Evolutionary conservation across 2,888 invertebrate species (phyloP).

Genomic region (Entomobrya proxima): DNA sequence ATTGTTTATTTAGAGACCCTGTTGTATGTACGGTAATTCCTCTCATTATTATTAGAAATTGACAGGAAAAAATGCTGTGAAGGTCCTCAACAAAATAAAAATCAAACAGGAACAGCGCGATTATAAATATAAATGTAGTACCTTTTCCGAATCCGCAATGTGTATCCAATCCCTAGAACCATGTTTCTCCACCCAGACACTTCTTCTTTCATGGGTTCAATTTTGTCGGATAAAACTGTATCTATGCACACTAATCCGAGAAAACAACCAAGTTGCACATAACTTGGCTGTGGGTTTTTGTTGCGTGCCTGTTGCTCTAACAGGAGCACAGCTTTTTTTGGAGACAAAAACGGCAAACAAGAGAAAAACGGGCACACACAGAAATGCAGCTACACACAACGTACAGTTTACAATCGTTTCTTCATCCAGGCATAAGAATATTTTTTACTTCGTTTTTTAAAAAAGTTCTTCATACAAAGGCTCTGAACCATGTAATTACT

Average conservation of each 20-base stretch:
- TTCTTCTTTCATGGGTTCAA: conserved; percentile 40
- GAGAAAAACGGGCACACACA: neutral
- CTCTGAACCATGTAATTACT: conserved; percentile 64
- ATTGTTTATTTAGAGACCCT: too few relatives aligned
- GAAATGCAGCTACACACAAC: neutral
- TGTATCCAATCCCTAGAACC: conserved; percentile 75
- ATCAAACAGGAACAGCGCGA: neutral
- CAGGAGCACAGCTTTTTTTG: neutral
- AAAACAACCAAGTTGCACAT: conserved; percentile 19
- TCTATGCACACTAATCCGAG: neutral
- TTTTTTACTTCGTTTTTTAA: neutral
- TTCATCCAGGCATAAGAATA: neutral
- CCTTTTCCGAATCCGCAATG: conserved; percentile 75
- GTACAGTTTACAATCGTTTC: neutral
- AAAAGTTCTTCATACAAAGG: conserved; percentile 5
- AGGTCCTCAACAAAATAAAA: neutral
- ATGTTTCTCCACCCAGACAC: conserved; percentile 64
- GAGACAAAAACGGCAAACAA: neutral
- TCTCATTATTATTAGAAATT: too few relatives aligned
- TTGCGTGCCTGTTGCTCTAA: neutral
- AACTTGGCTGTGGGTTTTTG: neutral
- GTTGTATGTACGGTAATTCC: too few relatives aligned
- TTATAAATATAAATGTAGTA: conserved; percentile 23
- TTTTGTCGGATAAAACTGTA: neutral
- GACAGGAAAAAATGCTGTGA: too few relatives aligned